Evolutionary conservation across 2,888 invertebrate species (phyloP).

Genomic region (Ellobium chinense): DNA sequence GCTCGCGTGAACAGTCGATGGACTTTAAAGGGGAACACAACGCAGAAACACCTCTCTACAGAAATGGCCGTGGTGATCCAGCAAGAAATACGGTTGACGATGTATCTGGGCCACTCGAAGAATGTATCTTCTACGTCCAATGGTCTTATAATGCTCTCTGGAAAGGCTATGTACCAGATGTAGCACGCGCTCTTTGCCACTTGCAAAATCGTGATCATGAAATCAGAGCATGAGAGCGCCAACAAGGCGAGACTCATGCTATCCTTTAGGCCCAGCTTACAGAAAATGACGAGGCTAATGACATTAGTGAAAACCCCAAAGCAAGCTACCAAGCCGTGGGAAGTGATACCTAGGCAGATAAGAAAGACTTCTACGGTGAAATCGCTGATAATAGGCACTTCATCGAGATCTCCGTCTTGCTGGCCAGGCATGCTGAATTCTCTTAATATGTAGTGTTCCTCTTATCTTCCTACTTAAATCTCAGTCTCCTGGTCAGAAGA

Average conservation of each 20-base stretch:
- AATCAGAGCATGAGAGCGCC: background rate
- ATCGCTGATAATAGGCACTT: background rate
- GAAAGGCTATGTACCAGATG: background rate
- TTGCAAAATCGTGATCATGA: background rate
- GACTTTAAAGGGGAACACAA: constrained; percentile 11
- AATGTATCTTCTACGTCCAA: background rate
- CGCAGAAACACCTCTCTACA: constrained; percentile 18
- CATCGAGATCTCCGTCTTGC: no score
- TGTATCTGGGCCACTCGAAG: background rate
- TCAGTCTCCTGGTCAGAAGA: no score
- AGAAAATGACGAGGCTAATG: background rate
- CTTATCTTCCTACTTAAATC: no score
- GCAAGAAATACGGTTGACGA: background rate
- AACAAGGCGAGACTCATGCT: constrained; percentile 8
- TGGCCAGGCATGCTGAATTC: no score
- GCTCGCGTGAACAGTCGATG: background rate
- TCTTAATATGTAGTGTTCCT: no score
- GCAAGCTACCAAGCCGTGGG: background rate
- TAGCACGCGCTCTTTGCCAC: background rate
- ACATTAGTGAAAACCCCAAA: background rate
- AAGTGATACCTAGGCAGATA: background rate
- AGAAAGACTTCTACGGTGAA: background rate
- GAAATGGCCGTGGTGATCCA: constrained; percentile 11
- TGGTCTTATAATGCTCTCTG: background rate
- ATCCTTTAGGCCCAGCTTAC: background rate